Evolutionary conservation across 2,888 invertebrate genomes (phyloP), one percentile per base, ranked within the genome.

Genomic region (Maniola hyperantus): DNA sequence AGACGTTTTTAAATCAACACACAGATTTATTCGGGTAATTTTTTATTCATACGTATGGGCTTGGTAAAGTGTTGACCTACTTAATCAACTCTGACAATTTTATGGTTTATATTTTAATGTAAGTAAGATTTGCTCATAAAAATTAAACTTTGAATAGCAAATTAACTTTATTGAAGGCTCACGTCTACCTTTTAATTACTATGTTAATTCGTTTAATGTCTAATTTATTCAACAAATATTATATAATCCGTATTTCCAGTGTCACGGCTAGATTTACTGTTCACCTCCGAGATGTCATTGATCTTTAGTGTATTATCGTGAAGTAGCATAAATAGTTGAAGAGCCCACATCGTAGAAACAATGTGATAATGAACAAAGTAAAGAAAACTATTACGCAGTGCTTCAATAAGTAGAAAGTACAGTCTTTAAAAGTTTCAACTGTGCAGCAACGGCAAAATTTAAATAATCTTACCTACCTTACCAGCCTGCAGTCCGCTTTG

Each of bases 141-240:
- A 64, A 69, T 64, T 57, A 39, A 26, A 58, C 62, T 20, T 48
- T 48, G 48, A 46, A 44, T 58, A 46, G 42, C 42, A 26, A 53
- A 59, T 59, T 15, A 67, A 67, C 15, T 39, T 57, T 15, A 62
- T 34, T 66, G 58, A 66, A 66, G 50, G 64, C 42, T 64, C 61
- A 33, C 39, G 46, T 55, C 60, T 48, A 20, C 4, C 15, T 42
- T 66, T 67, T 57, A 67, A 67, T 67, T 64, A 46, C 57, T 61
- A 48, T 36, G 42, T 54, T 59, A 69, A 64, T 64, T 64, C 20
- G 61, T 36, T 58, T 67, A 66, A 64, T 73, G 69, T 70, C 70
- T 74, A 74, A 75, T 74, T 72, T 71, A 76, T 73, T 69, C 72
- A 53, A 70, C 66, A 72, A 72, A 73, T 70, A 71, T 68, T 69